phyloP scores from a whole-genome alignment of 2,113 vertebrate genomes.

The Seriola quinqueradiata region DNA sequence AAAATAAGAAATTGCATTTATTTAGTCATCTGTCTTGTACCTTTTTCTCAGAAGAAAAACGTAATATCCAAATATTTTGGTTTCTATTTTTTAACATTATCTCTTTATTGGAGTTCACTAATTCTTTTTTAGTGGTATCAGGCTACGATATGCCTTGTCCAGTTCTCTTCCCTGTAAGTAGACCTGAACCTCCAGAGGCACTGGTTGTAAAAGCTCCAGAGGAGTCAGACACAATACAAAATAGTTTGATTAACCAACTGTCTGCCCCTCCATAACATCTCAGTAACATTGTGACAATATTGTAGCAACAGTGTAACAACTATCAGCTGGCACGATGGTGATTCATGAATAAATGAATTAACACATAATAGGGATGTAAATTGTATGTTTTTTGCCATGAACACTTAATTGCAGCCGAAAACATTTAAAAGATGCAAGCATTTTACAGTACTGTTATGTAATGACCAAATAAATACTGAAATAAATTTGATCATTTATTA shows the following conservation, averaged over 20 bases:
- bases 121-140: conserved; percentile 37
- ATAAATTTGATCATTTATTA: conserved; percentile 78
- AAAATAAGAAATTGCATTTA: conserved; percentile 78
- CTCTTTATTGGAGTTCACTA: conserved; percentile 61
- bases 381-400: conserved; percentile 64
- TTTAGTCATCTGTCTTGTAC: conserved; percentile 80
- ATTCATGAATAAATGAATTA: conserved; percentile 69
- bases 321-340: conserved; percentile 51
- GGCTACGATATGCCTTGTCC: conserved; percentile 20
- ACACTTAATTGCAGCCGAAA: conserved; percentile 64
- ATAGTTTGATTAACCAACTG: conserved; percentile 29
- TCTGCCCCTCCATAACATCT: conserved; percentile 32
- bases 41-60: conserved; percentile 61
- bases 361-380: conserved; percentile 68
- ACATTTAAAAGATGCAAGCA: conserved; percentile 76
- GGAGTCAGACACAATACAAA: conserved; percentile 26
- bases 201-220: conserved; percentile 45
- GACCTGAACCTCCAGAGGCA: conserved; percentile 36
- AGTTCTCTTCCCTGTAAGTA: conserved; percentile 41
- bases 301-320: conserved; percentile 66
- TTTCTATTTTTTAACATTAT: conserved; percentile 74
- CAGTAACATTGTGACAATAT: conserved; percentile 55
- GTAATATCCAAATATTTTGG: conserved; percentile 60
- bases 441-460: conserved; percentile 80
- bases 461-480: conserved; percentile 79